Percentiles rank a stretch among this genome's conserved stretches.
These are phyloP conservation scores for Epinephelus malabaricus DNA, from an alignment of 2,797 vertebrate genomes.

Conservation along the genomic window DNA sequence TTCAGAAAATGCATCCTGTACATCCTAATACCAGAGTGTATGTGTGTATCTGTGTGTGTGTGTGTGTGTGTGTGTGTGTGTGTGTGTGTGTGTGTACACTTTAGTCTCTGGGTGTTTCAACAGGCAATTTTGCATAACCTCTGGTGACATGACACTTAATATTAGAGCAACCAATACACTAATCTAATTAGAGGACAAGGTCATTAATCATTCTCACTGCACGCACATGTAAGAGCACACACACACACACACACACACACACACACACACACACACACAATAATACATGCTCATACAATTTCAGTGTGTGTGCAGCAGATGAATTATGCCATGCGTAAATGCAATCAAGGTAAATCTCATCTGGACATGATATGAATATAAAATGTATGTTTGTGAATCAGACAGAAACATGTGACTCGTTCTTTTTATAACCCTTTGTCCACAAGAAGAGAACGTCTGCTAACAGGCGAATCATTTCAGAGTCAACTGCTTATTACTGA, in stretches of 20 bases:
- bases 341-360: conserved; percentile 23
- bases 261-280: not conserved
- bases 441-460: too few relatives aligned
- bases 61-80: conserved; percentile 6
- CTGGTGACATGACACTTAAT: conserved; percentile 22
- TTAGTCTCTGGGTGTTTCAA: conserved; percentile 13
- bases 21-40: not conserved
- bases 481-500: too few relatives aligned
- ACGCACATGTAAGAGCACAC: not conserved
- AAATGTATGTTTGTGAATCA: not conserved
- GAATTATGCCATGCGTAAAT: conserved; percentile 19
- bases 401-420: too few relatives aligned
- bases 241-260: not conserved
- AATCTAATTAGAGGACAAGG: conserved; percentile 31
- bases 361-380: not conserved
- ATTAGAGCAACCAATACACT: not conserved
- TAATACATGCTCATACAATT: not conserved
- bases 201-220: conserved; percentile 31
- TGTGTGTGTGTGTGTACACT: not conserved
- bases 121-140: conserved; percentile 25
- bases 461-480: too few relatives aligned
- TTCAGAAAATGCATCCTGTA: not conserved
- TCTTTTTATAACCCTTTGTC: too few relatives aligned
- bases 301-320: not conserved
- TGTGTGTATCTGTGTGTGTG: conserved; percentile 17